A percentile compares a stretch with the other conserved stretches of the same genome.
Conservation (phyloP, 2,888 invertebrate genomes). For the Drosophila koepferae region DNA sequence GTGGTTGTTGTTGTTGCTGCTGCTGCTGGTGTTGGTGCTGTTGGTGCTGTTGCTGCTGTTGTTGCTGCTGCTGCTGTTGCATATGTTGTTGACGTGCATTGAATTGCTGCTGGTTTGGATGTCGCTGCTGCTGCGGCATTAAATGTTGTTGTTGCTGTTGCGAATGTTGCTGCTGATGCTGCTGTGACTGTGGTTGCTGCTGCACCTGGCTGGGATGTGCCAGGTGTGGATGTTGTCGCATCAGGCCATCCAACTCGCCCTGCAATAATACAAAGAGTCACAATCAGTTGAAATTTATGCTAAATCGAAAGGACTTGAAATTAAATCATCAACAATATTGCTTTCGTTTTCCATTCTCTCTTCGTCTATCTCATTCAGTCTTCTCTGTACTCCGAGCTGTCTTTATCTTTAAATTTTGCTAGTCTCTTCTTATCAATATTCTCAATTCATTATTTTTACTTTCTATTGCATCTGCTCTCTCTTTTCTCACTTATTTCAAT, state of each 20-base stretch:
- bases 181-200: constrained; percentile 86
- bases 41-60: constrained; percentile 39
- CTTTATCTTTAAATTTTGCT: neutral
- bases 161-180: constrained; percentile 64
- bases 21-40: constrained; percentile 52
- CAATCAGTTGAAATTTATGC: too few species aligned
- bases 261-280: constrained; percentile 60
- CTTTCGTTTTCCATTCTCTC: too few species aligned
- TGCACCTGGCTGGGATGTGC: constrained; percentile 89
- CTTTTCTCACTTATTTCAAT: neutral
- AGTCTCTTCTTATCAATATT: neutral
- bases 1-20: constrained; percentile 25
- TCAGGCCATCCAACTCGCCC: constrained; percentile 92
- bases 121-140: constrained; percentile 52
- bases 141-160: constrained; percentile 85
- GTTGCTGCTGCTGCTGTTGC: constrained; percentile 34
- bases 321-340: neutral
- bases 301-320: neutral
- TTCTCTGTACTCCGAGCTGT: neutral
- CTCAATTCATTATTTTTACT: neutral
- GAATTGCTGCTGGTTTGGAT: constrained; percentile 48
- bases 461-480: neutral
- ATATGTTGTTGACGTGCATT: constrained; percentile 48
- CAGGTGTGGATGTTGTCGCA: constrained; percentile 91
- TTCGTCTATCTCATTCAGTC: neutral